These are phyloP conservation scores for Dromius quadrimaculatus DNA, from an alignment of 2,888 invertebrate species.

Conservation along the genomic window DNA sequence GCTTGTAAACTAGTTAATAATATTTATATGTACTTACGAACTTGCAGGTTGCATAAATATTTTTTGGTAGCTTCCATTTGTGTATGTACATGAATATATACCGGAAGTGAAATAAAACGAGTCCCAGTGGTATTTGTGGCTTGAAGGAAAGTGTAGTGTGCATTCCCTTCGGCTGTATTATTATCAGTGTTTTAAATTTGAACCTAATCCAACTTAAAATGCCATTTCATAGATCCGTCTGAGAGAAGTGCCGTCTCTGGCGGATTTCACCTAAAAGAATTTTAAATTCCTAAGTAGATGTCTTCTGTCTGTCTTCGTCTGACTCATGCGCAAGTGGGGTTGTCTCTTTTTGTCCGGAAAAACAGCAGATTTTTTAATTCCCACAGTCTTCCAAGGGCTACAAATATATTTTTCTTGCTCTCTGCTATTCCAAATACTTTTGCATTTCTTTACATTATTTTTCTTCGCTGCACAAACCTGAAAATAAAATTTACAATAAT, in stretches of 20 bases:
- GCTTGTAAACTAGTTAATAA: background rate
- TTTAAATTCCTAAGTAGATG: slow-evolving; percentile 67
- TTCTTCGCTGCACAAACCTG: slow-evolving; percentile 12
- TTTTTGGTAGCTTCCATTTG: background rate
- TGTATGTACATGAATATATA: slow-evolving; percentile 39
- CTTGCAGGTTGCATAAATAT: background rate
- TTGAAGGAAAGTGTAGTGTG: slow-evolving; percentile 49
- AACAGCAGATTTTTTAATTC: slow-evolving; percentile 69
- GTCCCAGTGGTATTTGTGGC: slow-evolving; percentile 36
- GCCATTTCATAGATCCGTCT: slow-evolving; percentile 68
- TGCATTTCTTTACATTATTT: slow-evolving; percentile 48
- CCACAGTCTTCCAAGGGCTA: slow-evolving; percentile 66
- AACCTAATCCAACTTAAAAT: slow-evolving; percentile 69
- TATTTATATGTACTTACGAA: background rate
- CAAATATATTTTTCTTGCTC: slow-evolving; percentile 66
- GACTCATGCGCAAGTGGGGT: slow-evolving; percentile 45
- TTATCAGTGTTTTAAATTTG: slow-evolving; percentile 68
- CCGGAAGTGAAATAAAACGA: slow-evolving; percentile 38
- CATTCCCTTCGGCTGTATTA: slow-evolving; percentile 65
- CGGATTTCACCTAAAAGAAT: slow-evolving; percentile 68
- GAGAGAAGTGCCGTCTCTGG: slow-evolving; percentile 63
- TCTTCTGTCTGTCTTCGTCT: slow-evolving; percentile 55
- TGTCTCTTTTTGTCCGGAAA: slow-evolving; percentile 61
- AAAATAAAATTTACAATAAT: background rate
- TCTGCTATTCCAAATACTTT: slow-evolving; percentile 59